A percentile compares a stretch with the other conserved stretches of the same genome.
phyloP scores from a whole-genome alignment of 2,113 vertebrate genomes.

The Propithecus coquereli region DNA sequence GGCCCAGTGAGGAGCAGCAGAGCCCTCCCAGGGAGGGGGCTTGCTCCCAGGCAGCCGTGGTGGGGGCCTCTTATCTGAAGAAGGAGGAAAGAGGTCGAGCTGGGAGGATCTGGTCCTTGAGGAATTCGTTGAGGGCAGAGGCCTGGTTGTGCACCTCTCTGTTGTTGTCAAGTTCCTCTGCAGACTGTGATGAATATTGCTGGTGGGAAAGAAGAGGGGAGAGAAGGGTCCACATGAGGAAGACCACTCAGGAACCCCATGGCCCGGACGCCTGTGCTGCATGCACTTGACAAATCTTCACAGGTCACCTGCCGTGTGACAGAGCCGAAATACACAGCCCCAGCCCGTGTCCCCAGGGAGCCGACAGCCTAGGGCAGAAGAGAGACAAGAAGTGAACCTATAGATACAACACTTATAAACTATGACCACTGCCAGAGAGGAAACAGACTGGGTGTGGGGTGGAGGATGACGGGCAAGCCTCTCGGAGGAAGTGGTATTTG shows the following conservation, averaged over 20 bases:
- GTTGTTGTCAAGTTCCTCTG: background rate
- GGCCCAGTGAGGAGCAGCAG: no score
- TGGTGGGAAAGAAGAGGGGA: background rate
- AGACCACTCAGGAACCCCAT: background rate
- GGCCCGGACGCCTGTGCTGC: background rate
- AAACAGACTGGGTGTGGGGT: background rate
- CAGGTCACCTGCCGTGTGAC: background rate
- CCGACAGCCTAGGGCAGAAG: background rate
- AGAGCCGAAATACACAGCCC: background rate
- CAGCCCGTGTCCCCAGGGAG: background rate
- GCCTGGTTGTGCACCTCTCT: background rate
- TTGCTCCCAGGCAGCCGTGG: background rate
- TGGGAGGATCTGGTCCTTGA: background rate
- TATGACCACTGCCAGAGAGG: background rate
- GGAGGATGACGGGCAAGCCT: background rate
- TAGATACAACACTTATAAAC: background rate
- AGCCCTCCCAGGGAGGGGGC: background rate
- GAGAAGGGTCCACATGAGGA: background rate
- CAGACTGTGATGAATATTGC: background rate
- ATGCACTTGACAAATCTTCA: background rate
- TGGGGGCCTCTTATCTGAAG: no score
- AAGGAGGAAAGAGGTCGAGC: background rate
- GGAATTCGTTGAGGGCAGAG: background rate
- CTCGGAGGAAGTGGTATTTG: background rate
- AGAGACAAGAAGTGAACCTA: background rate